A percentile compares a stretch with the other conserved stretches of the same genome.
phyloP scores from a whole-genome alignment of 2,888 invertebrate genomes.

The Nudaria mundana region DNA sequence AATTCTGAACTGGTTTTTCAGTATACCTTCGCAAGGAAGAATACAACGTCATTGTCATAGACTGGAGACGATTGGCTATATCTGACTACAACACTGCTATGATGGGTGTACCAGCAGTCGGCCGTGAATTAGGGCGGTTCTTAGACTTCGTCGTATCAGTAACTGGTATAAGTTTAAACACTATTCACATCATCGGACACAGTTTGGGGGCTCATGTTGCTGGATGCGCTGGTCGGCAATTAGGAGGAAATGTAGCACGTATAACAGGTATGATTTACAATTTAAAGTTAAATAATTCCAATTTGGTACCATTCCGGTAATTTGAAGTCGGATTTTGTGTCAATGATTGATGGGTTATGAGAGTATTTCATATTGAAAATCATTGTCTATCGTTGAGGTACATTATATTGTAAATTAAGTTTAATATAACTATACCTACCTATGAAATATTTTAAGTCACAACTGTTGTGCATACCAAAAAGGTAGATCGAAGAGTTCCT shows the following conservation, averaged over 20 bases:
- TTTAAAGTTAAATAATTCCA: too few relatives aligned
- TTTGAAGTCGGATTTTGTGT: too few relatives aligned
- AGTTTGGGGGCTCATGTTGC: conserved; percentile 74
- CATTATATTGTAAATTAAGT: too few relatives aligned
- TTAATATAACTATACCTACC: too few relatives aligned
- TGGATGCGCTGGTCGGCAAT: conserved; percentile 59
- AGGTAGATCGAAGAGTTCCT: too few relatives aligned
- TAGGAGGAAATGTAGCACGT: conserved; percentile 55
- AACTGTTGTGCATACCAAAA: too few relatives aligned
- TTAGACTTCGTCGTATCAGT: conserved; percentile 48
- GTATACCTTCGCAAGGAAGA: conserved; percentile 50
- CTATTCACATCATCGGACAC: conserved; percentile 69
- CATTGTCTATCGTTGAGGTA: too few relatives aligned
- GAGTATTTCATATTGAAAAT: neutral
- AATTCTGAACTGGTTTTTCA: too few relatives aligned
- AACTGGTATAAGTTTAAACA: conserved; percentile 45
- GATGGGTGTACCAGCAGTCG: conserved; percentile 55
- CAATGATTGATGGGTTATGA: neutral
- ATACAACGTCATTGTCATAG: conserved; percentile 61
- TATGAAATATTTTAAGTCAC: too few relatives aligned
- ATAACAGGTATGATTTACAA: conserved; percentile 50
- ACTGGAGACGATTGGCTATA: conserved; percentile 58
- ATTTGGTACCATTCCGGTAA: too few relatives aligned
- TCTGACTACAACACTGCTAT: conserved; percentile 53
- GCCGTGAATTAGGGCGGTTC: conserved; percentile 63